Conservation (phyloP, 2,113 vertebrate species). For the Turdus rufiventris region DNA sequence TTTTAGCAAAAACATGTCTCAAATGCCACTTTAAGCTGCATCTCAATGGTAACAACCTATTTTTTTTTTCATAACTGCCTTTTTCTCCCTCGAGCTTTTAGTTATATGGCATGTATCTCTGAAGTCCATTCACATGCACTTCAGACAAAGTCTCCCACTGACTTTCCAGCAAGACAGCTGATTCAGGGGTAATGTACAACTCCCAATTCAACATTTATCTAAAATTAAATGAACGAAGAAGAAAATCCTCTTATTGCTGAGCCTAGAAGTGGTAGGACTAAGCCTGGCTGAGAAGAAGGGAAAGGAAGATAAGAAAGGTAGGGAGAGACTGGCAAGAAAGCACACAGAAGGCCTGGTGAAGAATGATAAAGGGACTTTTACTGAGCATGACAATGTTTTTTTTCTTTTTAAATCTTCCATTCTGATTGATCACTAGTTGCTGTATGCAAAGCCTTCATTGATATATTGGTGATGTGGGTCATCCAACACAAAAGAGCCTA, state of each 20-base stretch:
- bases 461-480: neutral
- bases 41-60: neutral
- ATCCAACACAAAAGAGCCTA: neutral
- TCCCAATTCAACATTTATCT: slow-evolving; percentile 64
- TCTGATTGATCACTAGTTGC: neutral
- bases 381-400: neutral
- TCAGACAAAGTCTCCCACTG: slow-evolving; percentile 3
- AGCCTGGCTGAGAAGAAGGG: slow-evolving; percentile 26
- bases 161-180: slow-evolving; percentile 34
- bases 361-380: slow-evolving; percentile 27
- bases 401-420: neutral
- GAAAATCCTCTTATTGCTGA: slow-evolving; percentile 58
- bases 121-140: slow-evolving; percentile 20
- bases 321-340: neutral
- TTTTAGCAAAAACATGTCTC: neutral
- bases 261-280: slow-evolving; percentile 21
- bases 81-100: neutral
- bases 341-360: slow-evolving; percentile 17
- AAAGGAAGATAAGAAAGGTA: slow-evolving; percentile 43
- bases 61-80: neutral
- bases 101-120: neutral
- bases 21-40: neutral
- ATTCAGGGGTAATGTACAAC: slow-evolving; percentile 31
- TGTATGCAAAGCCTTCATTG: neutral
- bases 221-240: slow-evolving; percentile 47